These are phyloP conservation scores for Sesia bembeciformis DNA, from an alignment of 2,888 invertebrate species.

Conservation along the genomic window DNA sequence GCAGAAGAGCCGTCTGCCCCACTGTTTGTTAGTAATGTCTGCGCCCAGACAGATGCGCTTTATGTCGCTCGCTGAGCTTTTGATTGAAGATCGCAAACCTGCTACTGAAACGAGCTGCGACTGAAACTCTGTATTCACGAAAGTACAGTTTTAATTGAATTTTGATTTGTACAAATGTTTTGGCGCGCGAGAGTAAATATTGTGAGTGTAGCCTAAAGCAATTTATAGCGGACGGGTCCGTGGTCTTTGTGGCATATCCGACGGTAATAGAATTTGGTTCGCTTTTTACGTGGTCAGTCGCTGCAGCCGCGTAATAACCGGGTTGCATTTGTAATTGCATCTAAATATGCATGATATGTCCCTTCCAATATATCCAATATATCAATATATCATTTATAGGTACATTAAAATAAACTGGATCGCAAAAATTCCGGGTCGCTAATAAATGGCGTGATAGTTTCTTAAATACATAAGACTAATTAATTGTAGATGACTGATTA, in stretches of 20 bases:
- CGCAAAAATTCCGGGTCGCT: too few species aligned
- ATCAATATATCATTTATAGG: too few species aligned
- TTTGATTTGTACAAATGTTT: slow-evolving; percentile 48
- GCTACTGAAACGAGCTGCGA: background rate
- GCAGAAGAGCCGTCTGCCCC: slow-evolving; percentile 53
- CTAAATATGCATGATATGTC: slow-evolving; percentile 54
- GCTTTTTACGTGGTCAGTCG: slow-evolving; percentile 66
- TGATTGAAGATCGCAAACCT: background rate
- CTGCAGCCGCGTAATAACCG: slow-evolving; percentile 54
- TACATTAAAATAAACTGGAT: too few species aligned
- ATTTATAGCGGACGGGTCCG: slow-evolving; percentile 61
- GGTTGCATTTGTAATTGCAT: slow-evolving; percentile 68
- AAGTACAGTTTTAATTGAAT: slow-evolving; percentile 25
- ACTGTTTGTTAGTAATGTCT: slow-evolving; percentile 44
- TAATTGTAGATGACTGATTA: too few species aligned
- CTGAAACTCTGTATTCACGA: background rate
- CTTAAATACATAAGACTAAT: too few species aligned
- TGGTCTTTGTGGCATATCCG: slow-evolving; percentile 73
- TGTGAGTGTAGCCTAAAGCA: slow-evolving; percentile 68
- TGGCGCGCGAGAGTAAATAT: slow-evolving; percentile 56
- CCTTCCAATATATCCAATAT: too few species aligned
- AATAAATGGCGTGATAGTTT: too few species aligned
- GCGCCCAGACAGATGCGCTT: slow-evolving; percentile 18
- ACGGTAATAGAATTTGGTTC: slow-evolving; percentile 71
- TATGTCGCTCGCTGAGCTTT: slow-evolving; percentile 12